Percentiles rank a stretch among this genome's conserved stretches.
Evolutionary conservation across 2,113 vertebrate species (phyloP).

Genomic region (Emydura subglobosa): DNA sequence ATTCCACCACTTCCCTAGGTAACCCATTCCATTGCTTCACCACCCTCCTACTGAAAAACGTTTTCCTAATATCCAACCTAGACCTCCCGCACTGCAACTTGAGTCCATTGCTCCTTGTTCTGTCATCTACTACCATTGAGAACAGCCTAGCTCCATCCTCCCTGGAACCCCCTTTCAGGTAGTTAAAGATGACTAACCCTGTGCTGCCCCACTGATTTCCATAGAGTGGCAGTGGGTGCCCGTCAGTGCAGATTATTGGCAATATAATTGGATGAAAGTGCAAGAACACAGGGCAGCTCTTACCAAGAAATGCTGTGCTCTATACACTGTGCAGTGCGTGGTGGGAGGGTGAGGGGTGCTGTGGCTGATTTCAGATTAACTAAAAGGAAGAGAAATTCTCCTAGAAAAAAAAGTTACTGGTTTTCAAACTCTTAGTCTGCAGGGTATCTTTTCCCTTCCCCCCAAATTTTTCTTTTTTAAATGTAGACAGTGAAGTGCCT

Average conservation of each 20-base stretch:
- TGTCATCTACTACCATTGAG: too few species aligned
- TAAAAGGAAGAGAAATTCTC: conserved; percentile 43
- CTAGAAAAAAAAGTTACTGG: neutral
- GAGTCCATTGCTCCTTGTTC: too few species aligned
- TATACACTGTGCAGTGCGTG: too few species aligned
- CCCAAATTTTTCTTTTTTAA: conserved; percentile 6
- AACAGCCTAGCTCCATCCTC: too few species aligned
- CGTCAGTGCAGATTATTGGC: neutral
- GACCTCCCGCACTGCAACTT: too few species aligned
- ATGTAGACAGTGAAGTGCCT: neutral
- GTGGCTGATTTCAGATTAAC: neutral
- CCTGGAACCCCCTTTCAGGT: too few species aligned
- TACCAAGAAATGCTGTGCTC: neutral
- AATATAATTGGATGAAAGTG: neutral
- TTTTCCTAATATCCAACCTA: too few species aligned
- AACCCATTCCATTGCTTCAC: too few species aligned
- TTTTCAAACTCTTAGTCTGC: conserved; percentile 37
- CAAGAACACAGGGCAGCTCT: neutral
- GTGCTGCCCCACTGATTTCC: conserved; percentile 9
- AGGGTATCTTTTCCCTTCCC: neutral
- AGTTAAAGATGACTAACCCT: neutral
- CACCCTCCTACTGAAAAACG: too few species aligned
- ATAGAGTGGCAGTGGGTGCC: neutral
- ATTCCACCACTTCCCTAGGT: too few species aligned
- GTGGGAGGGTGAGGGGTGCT: neutral